Evolutionary conservation across 2,113 vertebrate genomes (phyloP).

Genomic region (Xiphorhynchus elegans): DNA sequence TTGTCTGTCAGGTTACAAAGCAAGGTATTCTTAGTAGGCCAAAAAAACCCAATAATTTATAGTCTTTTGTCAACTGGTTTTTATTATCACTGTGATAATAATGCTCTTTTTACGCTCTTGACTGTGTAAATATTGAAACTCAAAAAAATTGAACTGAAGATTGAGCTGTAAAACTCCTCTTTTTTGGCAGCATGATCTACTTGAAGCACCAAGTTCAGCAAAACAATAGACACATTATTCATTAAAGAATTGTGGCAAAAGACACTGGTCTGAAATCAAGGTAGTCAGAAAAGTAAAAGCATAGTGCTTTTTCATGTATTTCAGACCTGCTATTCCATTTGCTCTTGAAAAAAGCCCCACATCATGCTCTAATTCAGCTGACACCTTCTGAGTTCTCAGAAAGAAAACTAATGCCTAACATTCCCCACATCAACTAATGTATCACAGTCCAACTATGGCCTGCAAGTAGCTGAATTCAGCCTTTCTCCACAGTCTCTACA

Average conservation of each 20-base stretch:
- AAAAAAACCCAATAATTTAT: not conserved
- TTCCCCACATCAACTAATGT: not conserved
- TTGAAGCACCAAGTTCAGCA: not conserved
- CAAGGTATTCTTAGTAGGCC: not conserved
- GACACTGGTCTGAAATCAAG: not conserved
- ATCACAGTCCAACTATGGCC: not conserved
- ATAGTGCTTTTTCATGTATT: not conserved
- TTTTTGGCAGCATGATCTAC: not conserved
- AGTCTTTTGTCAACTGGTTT: not conserved
- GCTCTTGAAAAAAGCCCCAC: not conserved
- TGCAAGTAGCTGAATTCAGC: not conserved
- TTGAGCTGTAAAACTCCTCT: not conserved
- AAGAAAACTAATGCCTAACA: not conserved
- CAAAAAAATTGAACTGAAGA: not conserved
- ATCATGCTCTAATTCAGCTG: not conserved
- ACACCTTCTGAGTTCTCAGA: not conserved
- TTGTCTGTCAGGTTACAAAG: conserved; percentile 72
- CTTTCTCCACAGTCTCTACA: not conserved
- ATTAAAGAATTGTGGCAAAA: not conserved
- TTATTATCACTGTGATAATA: not conserved
- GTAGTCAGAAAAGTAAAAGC: not conserved
- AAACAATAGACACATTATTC: not conserved
- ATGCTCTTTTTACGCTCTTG: not conserved
- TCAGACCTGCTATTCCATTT: not conserved
- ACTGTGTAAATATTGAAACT: not conserved